These are phyloP conservation scores for Calyptommatus sinebrachiatus DNA, from an alignment of 2,113 vertebrate genomes.

Conservation along the genomic window DNA sequence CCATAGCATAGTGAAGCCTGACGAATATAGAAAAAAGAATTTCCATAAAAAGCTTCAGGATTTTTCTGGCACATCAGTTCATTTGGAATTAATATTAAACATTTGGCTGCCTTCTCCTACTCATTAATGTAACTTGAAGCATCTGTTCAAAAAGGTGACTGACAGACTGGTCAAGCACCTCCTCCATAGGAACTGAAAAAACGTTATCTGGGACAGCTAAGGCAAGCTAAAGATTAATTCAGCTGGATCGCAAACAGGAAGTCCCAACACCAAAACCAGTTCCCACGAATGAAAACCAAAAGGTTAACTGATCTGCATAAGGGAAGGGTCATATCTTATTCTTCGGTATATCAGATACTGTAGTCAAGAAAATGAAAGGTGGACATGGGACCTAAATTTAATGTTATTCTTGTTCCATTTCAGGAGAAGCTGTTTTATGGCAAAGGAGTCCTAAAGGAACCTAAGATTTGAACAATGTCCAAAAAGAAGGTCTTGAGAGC, in stretches of 20 bases:
- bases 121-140: conserved; percentile 11
- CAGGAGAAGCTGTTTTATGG: too few species aligned
- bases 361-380: too few species aligned
- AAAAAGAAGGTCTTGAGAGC: too few species aligned
- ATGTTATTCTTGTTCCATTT: too few species aligned
- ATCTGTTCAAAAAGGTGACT: conserved; percentile 22
- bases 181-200: conserved; percentile 16
- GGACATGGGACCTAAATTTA: too few species aligned
- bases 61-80: not conserved
- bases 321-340: too few species aligned
- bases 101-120: not conserved
- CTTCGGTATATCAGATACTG: too few species aligned
- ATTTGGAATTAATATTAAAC: not conserved
- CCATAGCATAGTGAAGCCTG: not conserved
- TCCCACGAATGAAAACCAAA: not conserved
- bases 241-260: not conserved
- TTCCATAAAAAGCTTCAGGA: not conserved
- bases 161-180: conserved; percentile 12
- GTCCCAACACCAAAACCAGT: not conserved
- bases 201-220: not conserved
- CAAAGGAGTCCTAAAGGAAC: too few species aligned
- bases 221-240: conserved; percentile 10
- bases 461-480: too few species aligned
- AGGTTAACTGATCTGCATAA: too few species aligned
- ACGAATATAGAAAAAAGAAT: not conserved